These are phyloP conservation scores for Plestiodon gilberti DNA, from an alignment of 2,113 vertebrate genomes.

Conservation along the genomic window DNA sequence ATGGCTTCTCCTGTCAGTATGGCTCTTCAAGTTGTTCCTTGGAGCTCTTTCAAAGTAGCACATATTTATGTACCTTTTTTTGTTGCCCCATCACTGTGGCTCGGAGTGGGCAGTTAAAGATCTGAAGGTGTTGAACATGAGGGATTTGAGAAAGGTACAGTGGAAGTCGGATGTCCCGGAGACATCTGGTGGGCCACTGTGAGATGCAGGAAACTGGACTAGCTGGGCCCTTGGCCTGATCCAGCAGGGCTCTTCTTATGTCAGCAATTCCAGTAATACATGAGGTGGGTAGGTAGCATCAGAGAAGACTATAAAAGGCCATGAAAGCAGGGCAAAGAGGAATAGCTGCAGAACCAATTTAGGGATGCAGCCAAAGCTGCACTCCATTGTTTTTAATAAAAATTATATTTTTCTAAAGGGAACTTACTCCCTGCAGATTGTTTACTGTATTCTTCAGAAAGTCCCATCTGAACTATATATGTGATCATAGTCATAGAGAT, in stretches of 20 bases:
- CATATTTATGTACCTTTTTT: too few relatives aligned
- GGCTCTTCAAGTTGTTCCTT: neutral
- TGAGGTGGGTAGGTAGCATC: neutral
- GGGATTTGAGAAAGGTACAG: neutral
- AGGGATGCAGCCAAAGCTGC: neutral
- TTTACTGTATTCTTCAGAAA: neutral
- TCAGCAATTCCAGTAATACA: neutral
- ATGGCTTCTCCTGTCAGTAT: neutral
- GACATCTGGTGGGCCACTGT: too few relatives aligned
- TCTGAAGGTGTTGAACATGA: neutral
- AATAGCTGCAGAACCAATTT: neutral
- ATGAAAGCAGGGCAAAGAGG: neutral
- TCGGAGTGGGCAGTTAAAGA: neutral
- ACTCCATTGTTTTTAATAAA: neutral
- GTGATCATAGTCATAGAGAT: neutral
- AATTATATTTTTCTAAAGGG: constrained; percentile 11
- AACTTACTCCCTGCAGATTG: neutral
- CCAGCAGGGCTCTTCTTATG: too few relatives aligned
- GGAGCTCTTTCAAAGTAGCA: neutral
- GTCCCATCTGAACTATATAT: neutral
- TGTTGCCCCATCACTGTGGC: neutral
- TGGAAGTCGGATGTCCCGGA: neutral
- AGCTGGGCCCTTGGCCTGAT: too few relatives aligned
- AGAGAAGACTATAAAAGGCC: neutral
- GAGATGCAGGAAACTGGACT: too few relatives aligned